These are phyloP conservation scores for Camponotus vicinus DNA, from an alignment of 1,140 invertebrate species.

Conservation along the genomic window DNA sequence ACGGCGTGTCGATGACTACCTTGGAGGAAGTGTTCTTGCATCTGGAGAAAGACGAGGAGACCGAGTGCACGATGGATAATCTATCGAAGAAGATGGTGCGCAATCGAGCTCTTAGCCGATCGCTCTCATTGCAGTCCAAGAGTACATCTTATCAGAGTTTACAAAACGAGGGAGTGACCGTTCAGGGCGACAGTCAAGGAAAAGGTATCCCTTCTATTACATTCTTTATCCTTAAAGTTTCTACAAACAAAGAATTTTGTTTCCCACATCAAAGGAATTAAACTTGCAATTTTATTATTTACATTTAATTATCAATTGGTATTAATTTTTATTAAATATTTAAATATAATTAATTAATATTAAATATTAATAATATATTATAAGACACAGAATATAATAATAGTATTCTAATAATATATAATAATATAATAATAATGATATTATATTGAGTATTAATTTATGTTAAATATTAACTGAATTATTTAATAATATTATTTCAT, in stretches of 20 bases:
- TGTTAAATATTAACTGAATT: too few relatives aligned
- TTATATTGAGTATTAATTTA: too few relatives aligned
- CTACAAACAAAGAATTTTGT: not conserved
- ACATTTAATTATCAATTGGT: not conserved
- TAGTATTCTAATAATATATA: too few relatives aligned
- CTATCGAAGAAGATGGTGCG: slow-evolving; percentile 91
- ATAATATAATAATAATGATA: too few relatives aligned
- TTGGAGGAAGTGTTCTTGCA: slow-evolving; percentile 95
- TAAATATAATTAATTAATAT: too few relatives aligned
- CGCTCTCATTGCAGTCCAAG: slow-evolving; percentile 90
- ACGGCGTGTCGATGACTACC: slow-evolving; percentile 97
- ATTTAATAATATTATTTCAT: not conserved
- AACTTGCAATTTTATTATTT: slow-evolving; percentile 5
- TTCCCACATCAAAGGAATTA: not conserved
- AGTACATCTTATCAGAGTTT: slow-evolving; percentile 91
- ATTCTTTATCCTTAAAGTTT: not conserved
- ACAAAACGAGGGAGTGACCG: slow-evolving; percentile 88
- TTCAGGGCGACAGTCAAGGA: slow-evolving; percentile 82
- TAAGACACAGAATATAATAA: not conserved
- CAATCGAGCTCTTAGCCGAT: slow-evolving; percentile 90
- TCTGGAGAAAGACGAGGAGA: slow-evolving; percentile 90
- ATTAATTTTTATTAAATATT: not conserved
- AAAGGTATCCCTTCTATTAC: slow-evolving; percentile 77
- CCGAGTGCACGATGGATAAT: slow-evolving; percentile 89
- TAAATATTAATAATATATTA: not conserved